phyloP scores from a whole-genome alignment of 2,113 vertebrate species.

The Festucalex cinctus region DNA sequence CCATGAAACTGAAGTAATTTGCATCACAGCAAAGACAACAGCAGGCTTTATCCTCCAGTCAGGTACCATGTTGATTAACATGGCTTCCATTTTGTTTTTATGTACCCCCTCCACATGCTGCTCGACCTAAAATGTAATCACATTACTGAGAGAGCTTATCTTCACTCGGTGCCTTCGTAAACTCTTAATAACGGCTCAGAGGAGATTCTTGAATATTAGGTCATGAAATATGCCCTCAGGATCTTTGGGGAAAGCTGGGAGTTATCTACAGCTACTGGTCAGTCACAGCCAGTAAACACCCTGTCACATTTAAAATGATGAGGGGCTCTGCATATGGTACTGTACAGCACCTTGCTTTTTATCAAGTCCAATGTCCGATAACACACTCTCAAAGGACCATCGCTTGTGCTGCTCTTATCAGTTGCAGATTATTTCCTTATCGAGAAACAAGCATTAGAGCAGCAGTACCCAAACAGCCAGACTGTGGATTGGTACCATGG shows the following conservation, averaged over 20 bases:
- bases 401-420: neutral
- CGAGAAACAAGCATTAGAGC: neutral
- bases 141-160: slow-evolving; percentile 21
- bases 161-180: neutral
- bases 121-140: slow-evolving; percentile 50
- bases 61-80: slow-evolving; percentile 47
- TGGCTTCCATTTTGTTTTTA: slow-evolving; percentile 40
- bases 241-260: slow-evolving; percentile 39
- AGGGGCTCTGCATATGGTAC: slow-evolving; percentile 11
- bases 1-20: slow-evolving; percentile 36
- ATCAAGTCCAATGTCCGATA: neutral
- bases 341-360: neutral
- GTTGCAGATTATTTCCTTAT: slow-evolving; percentile 2
- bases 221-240: slow-evolving; percentile 18
- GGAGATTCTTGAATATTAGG: slow-evolving; percentile 38
- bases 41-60: slow-evolving; percentile 47
- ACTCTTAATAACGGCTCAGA: slow-evolving; percentile 1
- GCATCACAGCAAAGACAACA: slow-evolving; percentile 31
- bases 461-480: neutral
- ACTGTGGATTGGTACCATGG: neutral
- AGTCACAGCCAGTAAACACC: slow-evolving; percentile 28
- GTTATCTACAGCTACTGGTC: slow-evolving; percentile 53
- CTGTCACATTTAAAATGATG: slow-evolving; percentile 36
- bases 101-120: slow-evolving; percentile 23
- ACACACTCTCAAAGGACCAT: neutral